A percentile compares a stretch with the other conserved stretches of the same genome.
phyloP scores from a whole-genome alignment of 2,888 invertebrate genomes.

The Agrypnus murinus region DNA sequence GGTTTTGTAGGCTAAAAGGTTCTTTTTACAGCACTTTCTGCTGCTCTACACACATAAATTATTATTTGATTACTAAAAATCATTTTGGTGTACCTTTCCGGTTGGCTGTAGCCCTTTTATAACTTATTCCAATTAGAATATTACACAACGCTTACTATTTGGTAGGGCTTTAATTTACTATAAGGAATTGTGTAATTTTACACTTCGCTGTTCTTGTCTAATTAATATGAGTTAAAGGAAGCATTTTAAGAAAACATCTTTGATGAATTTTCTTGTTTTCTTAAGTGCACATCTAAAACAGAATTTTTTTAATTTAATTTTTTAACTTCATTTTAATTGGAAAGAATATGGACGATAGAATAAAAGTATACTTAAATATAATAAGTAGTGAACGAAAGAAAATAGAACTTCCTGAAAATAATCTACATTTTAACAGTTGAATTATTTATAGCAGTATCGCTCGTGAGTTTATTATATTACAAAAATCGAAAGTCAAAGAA shows the following conservation, averaged over 20 bases:
- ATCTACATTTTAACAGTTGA: too few species aligned
- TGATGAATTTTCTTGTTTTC: neutral
- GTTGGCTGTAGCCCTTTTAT: neutral
- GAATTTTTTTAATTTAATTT: too few species aligned
- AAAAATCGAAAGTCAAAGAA: too few species aligned
- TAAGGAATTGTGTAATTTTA: conserved; percentile 17
- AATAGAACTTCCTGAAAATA: too few species aligned
- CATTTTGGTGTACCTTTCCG: neutral
- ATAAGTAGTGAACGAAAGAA: too few species aligned
- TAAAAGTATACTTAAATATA: too few species aligned
- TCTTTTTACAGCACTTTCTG: conserved; percentile 22
- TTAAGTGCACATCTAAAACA: too few species aligned
- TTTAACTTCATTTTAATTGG: too few species aligned
- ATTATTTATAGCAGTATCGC: too few species aligned
- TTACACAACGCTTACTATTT: conserved; percentile 6
- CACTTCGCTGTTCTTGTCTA: conserved; percentile 5
- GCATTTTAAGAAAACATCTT: neutral
- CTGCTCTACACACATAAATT: conserved; percentile 12
- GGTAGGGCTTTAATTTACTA: conserved; percentile 15
- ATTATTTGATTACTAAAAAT: conserved; percentile 9
- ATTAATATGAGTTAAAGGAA: conserved; percentile 20
- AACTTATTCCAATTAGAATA: conserved; percentile 17
- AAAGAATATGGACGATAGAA: too few species aligned
- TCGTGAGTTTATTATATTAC: too few species aligned
- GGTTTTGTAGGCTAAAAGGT: conserved; percentile 40